Percentiles rank a stretch among this genome's conserved stretches.
phyloP scores from a whole-genome alignment of 2,113 vertebrate genomes.

The Agapornis roseicollis region DNA sequence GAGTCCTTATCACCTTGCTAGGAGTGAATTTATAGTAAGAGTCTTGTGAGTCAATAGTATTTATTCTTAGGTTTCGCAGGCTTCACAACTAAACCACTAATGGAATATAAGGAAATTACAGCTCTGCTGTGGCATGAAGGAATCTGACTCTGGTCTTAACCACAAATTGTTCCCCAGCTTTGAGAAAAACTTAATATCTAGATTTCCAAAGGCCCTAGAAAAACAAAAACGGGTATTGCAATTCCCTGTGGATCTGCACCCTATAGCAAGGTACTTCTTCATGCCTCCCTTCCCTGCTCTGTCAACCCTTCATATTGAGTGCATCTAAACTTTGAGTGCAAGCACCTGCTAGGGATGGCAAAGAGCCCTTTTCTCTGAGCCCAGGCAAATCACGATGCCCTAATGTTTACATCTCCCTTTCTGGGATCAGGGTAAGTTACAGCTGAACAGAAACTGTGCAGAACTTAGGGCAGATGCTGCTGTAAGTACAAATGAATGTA shows the following conservation, averaged over 20 bases:
- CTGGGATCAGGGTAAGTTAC: background rate
- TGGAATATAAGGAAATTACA: conserved; percentile 12
- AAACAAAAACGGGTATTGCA: background rate
- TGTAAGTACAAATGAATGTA: background rate
- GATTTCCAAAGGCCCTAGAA: background rate
- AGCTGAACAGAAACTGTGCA: background rate
- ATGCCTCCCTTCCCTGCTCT: background rate
- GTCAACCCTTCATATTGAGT: background rate
- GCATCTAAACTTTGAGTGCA: accelerated
- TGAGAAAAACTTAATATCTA: background rate
- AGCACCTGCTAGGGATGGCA: background rate
- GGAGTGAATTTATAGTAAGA: background rate
- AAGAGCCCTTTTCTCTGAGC: background rate
- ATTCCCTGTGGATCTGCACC: background rate
- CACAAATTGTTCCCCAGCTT: background rate
- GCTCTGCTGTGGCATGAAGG: background rate
- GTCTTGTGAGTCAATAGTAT: background rate
- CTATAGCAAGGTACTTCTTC: background rate
- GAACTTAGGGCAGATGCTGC: background rate
- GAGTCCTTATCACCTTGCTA: conserved; percentile 23
- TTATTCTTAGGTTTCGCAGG: conserved; percentile 50
- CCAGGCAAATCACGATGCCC: background rate
- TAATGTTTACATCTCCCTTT: background rate
- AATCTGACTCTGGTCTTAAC: background rate
- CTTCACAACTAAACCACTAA: conserved; percentile 40